Conservation (phyloP, 2,113 vertebrate species). For the Epinephelus cyanopodus region DNA sequence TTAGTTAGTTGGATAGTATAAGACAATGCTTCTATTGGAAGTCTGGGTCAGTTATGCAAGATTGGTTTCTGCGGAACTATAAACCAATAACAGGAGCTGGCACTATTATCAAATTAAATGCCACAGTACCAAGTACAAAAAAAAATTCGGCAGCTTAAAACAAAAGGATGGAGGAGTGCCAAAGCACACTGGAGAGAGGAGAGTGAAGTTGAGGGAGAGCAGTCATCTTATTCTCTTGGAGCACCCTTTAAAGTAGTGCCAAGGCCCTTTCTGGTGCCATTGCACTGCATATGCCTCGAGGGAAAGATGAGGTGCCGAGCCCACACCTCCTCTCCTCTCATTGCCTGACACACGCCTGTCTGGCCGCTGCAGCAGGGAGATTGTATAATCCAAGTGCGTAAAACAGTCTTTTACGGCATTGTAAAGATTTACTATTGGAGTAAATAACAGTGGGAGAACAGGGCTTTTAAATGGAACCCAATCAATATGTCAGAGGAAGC, state of each 20-base stretch:
- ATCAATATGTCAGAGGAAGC: conserved; percentile 84
- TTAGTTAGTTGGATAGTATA: background rate
- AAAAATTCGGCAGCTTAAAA: conserved; percentile 50
- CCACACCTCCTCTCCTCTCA: conserved; percentile 38
- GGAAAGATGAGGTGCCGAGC: conserved; percentile 60
- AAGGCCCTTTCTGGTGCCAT: conserved; percentile 64
- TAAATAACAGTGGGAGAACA: conserved; percentile 86
- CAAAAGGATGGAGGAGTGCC: conserved; percentile 57
- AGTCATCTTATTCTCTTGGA: conserved; percentile 59
- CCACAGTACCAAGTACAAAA: conserved; percentile 23
- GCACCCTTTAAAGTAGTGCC: conserved; percentile 74
- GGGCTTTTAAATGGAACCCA: conserved; percentile 83
- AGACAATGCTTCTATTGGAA: conserved; percentile 18
- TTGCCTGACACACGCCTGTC: conserved; percentile 74
- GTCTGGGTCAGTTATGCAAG: conserved; percentile 37
- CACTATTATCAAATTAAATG: conserved; percentile 54
- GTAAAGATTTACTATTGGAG: conserved; percentile 88
- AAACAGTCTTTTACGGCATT: conserved; percentile 87
- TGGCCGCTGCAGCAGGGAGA: conserved; percentile 71
- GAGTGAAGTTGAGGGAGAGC: conserved; percentile 51
- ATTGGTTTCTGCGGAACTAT: conserved; percentile 38
- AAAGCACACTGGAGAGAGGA: conserved; percentile 48
- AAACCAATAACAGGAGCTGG: conserved; percentile 56
- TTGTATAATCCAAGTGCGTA: conserved; percentile 83
- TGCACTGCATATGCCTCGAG: conserved; percentile 61